Base-by-base conservation (phyloP, 2,797 vertebrate genomes). In the Gobionotothen gibberifrons region DNA sequence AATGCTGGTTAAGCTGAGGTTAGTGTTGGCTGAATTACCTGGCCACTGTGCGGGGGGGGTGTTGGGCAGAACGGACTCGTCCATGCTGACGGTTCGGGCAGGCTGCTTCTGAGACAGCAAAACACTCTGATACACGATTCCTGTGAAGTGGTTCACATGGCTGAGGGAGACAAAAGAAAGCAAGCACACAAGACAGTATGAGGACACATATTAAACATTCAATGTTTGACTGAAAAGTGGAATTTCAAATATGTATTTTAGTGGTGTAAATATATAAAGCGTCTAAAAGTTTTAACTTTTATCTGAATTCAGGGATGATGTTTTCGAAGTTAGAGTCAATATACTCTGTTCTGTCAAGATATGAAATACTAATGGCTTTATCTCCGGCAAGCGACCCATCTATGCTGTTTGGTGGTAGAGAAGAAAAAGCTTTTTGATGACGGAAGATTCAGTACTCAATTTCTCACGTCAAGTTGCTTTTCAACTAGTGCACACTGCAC, bases 31-130 rank as follows among this genome's bases (percentile, higher is more conserved):
- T 22, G 53, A 49, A 44, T 94, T 96, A 99, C 98, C 98, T 94
- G 98, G 98, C 98, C 98, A 99, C 70, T 98, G 97, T 76, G 95
- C 93, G 80, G 98, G 98, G 61, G 95, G 91, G 26, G 97, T 98
- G 92, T 96, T 98, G 21, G 97, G 97, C 84, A 96, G 96, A 81
- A 96, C 72, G 4, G 96, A 93, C 91, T 97, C 97, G 79, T 97
- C 97, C 88, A 95, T 93, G 88, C 96, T 96, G 87, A 93, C 19
- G 48, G 95, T 89, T 92, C 93, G 95, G 69, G 92, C 67, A 12
- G 96, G 94, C 78, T 95, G 95, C 69, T 90, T 95, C 81, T 95
- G 96, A 71, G 95, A 95, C 80, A 99, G 94, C 79, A 99, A 88
- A 26, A 97, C 91, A 40, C 97, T 97, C 91, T 98, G 96, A 92